These are phyloP conservation scores for Magallana ariakensis DNA, from an alignment of 1,140 invertebrate species.

Conservation along the genomic window DNA sequence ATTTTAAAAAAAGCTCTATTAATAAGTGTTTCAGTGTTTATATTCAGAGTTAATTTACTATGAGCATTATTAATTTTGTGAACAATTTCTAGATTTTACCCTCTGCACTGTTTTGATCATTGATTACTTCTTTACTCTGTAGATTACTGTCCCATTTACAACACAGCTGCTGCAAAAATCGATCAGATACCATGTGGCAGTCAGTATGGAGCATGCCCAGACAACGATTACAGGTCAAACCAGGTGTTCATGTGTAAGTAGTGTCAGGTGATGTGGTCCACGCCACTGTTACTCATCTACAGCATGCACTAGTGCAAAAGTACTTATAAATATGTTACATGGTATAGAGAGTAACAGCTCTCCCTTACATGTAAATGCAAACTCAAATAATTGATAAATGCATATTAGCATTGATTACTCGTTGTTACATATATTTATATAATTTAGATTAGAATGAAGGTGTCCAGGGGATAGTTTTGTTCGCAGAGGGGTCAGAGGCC, in stretches of 20 bases:
- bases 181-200: neutral
- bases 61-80: neutral
- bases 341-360: too few relatives aligned
- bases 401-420: too few relatives aligned
- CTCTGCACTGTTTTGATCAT: neutral
- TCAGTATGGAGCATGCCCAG: slow-evolving; percentile 7
- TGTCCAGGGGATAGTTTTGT: too few relatives aligned
- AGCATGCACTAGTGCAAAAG: too few relatives aligned
- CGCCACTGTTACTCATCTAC: neutral
- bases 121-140: neutral
- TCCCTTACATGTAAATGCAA: too few relatives aligned
- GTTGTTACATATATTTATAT: too few relatives aligned
- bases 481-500: too few relatives aligned
- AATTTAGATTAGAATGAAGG: too few relatives aligned
- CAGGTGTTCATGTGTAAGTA: neutral
- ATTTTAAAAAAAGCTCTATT: neutral
- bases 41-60: neutral
- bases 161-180: neutral
- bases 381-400: too few relatives aligned
- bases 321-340: too few relatives aligned
- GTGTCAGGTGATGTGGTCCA: neutral
- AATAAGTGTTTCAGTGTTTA: too few relatives aligned
- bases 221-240: slow-evolving; percentile 12
- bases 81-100: neutral
- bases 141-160: slow-evolving; percentile 31